These are phyloP conservation scores for Calephelis virginiensis DNA, from an alignment of 1,140 invertebrate genomes.

Conservation along the genomic window DNA sequence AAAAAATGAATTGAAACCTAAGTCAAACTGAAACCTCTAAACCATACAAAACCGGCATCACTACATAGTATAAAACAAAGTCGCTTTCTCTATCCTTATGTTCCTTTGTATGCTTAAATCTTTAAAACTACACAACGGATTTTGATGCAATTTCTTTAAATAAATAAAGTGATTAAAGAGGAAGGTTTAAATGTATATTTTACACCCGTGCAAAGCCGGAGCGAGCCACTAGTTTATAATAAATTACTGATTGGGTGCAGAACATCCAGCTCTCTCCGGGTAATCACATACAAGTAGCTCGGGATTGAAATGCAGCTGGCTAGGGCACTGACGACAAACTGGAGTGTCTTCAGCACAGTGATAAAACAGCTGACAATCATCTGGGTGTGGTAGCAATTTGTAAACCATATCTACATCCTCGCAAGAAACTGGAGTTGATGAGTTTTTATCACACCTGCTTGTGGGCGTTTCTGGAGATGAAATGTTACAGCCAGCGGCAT, in stretches of 20 bases:
- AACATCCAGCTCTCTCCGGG: constrained; percentile 60
- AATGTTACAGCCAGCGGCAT: constrained; percentile 31
- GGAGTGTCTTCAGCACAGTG: constrained; percentile 64
- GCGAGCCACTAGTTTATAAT: neutral
- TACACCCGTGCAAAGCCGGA: no score
- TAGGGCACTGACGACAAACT: constrained; percentile 67
- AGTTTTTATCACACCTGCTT: neutral
- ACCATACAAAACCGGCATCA: no score
- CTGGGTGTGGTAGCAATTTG: constrained; percentile 53
- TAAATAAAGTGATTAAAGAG: no score
- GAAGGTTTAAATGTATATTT: no score
- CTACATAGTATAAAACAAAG: no score
- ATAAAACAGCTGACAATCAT: constrained; percentile 77
- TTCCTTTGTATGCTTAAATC: no score
- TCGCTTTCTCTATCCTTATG: no score
- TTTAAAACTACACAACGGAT: no score
- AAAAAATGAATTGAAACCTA: no score
- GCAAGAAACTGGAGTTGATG: neutral
- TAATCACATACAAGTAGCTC: constrained; percentile 76
- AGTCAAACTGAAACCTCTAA: no score
- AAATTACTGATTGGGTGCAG: neutral
- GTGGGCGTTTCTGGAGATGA: neutral
- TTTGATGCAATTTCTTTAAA: no score
- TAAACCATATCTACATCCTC: neutral
- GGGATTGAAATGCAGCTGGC: constrained; percentile 77